Conservation (phyloP, 2,797 vertebrate genomes). For the Ficedula albicollis region DNA sequence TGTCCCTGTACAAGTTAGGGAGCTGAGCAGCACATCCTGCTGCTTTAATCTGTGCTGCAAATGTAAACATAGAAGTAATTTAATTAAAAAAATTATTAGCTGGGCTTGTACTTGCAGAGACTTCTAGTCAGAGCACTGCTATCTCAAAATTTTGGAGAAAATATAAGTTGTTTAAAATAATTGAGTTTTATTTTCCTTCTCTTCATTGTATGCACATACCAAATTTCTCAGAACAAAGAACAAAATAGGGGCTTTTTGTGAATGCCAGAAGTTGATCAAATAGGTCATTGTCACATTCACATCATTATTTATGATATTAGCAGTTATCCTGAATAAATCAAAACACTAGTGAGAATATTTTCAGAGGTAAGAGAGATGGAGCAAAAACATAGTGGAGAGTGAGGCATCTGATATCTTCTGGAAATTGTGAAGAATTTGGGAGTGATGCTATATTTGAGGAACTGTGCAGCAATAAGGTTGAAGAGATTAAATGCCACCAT, state of each 20-base stretch:
- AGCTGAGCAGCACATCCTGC: not conserved
- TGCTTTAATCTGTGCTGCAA: not conserved
- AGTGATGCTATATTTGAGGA: not conserved
- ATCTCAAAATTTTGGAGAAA: not conserved
- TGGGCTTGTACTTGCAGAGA: not conserved
- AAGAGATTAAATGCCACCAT: not conserved
- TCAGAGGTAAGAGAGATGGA: not conserved
- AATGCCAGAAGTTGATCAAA: not conserved
- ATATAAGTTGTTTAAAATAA: not conserved
- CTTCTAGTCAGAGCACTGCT: not conserved
- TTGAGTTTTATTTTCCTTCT: not conserved
- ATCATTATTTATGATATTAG: not conserved
- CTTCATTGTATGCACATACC: not conserved
- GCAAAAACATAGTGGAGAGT: not conserved
- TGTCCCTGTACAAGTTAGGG: not conserved
- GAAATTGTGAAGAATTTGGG: not conserved
- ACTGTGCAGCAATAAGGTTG: not conserved
- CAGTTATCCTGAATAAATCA: not conserved
- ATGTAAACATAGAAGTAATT: not conserved
- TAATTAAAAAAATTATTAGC: not conserved
- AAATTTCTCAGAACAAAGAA: constrained; percentile 30
- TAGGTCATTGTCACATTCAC: not conserved
- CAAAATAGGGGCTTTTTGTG: constrained; percentile 32
- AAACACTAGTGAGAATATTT: not conserved
- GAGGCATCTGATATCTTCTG: not conserved